A percentile compares a stretch with the other conserved stretches of the same genome.
Evolutionary conservation across 2,113 vertebrate species (phyloP).

Genomic region (Plectropomus leopardus): DNA sequence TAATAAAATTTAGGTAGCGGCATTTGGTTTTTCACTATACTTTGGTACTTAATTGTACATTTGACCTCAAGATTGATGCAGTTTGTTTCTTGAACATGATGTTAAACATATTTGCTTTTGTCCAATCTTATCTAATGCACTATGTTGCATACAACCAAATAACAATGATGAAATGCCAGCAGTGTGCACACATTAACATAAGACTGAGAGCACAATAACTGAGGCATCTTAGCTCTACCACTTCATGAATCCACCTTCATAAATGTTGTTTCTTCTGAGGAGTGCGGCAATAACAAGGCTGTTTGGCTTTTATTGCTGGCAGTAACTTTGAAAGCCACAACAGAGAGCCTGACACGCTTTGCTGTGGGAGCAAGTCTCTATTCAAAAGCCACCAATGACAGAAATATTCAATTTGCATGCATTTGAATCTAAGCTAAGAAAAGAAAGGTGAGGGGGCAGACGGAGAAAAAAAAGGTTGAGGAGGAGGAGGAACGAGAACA

Average conservation of each 20-base stretch:
- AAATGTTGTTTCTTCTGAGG: constrained; percentile 32
- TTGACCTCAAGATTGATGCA: background rate
- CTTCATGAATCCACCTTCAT: constrained; percentile 40
- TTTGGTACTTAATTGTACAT: background rate
- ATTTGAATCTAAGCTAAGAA: constrained; percentile 46
- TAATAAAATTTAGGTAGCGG: too few species aligned
- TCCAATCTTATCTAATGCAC: background rate
- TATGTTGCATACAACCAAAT: background rate
- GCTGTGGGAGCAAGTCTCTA: constrained; percentile 6
- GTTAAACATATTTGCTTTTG: background rate
- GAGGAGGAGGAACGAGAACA: background rate
- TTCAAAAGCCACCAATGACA: constrained; percentile 17
- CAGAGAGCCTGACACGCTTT: constrained; percentile 17
- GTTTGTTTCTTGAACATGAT: background rate
- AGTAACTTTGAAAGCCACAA: constrained; percentile 52
- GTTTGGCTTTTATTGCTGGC: constrained; percentile 53
- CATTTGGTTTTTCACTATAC: background rate
- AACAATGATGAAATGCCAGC: background rate
- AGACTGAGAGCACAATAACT: constrained; percentile 6
- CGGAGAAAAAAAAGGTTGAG: constrained; percentile 1
- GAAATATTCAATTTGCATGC: constrained; percentile 53
- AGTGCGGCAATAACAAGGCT: constrained; percentile 27
- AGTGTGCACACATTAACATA: constrained; percentile 3
- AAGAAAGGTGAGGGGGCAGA: constrained; percentile 45
- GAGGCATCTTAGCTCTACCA: constrained; percentile 6